Percentiles rank a stretch among this genome's conserved stretches.
Evolutionary conservation across 2,113 vertebrate species (phyloP).

Genomic region (Saimiri boliviensis): DNA sequence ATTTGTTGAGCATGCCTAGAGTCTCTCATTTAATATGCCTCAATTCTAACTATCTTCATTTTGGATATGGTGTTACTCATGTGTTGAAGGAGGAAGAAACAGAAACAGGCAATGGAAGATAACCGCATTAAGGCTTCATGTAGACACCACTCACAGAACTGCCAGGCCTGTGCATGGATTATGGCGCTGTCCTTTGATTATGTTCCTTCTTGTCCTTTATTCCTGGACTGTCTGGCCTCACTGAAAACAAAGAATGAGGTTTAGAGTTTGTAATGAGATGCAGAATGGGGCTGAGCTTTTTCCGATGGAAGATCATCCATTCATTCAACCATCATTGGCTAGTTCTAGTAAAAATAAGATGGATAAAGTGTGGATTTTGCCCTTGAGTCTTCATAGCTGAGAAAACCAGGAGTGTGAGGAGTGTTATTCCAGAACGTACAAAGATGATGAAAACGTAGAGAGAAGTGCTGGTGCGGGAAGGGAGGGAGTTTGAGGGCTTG

Average conservation of each 20-base stretch:
- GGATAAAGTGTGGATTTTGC: not conserved
- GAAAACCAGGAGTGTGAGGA: not conserved
- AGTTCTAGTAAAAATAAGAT: not conserved
- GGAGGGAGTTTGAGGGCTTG: fast-evolving
- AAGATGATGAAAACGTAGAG: not conserved
- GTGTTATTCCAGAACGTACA: not conserved
- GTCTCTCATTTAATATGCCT: not conserved
- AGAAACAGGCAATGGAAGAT: not conserved
- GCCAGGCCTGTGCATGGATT: fast-evolving
- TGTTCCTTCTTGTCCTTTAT: not conserved
- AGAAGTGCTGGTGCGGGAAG: not conserved
- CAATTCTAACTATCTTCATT: not conserved
- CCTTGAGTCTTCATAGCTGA: not conserved
- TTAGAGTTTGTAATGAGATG: not conserved
- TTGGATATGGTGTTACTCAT: not conserved
- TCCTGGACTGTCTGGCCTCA: not conserved
- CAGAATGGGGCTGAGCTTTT: not conserved
- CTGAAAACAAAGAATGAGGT: not conserved
- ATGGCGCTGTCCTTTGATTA: fast-evolving
- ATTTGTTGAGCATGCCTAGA: not conserved
- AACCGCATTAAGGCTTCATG: fast-evolving
- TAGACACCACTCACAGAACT: not conserved
- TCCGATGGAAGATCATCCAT: not conserved
- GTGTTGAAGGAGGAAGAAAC: not conserved
- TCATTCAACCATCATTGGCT: not conserved